Evolutionary conservation across 2,888 invertebrate species (phyloP).

Genomic region (Hyposoter dolosus): DNA sequence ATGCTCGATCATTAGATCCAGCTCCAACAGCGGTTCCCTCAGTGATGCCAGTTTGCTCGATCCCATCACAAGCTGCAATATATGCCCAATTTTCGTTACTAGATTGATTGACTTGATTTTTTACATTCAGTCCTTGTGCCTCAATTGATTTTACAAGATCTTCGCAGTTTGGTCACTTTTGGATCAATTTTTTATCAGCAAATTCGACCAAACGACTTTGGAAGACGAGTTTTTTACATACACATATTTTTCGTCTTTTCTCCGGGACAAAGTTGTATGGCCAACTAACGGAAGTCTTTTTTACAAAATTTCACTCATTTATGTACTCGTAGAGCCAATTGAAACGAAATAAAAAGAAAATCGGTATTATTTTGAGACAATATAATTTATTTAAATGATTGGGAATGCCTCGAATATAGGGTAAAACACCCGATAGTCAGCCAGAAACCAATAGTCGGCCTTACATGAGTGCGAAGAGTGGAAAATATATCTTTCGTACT

Average conservation of each 20-base stretch:
- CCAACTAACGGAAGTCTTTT: neutral
- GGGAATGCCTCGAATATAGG: slow-evolving; percentile 4
- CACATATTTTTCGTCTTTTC: neutral
- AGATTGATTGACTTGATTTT: no score
- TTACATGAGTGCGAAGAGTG: no score
- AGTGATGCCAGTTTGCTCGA: slow-evolving; percentile 85
- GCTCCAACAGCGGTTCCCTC: slow-evolving; percentile 85
- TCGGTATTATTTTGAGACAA: neutral
- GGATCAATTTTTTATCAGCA: neutral
- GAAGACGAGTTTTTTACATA: neutral
- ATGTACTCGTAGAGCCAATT: neutral
- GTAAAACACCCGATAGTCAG: no score
- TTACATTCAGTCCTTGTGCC: neutral
- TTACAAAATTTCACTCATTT: neutral
- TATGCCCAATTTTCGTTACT: neutral
- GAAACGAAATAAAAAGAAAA: neutral
- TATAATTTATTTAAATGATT: neutral
- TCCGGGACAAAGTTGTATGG: neutral
- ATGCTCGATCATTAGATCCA: slow-evolving; percentile 83
- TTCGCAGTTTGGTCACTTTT: neutral
- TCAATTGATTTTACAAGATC: neutral
- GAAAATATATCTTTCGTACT: no score
- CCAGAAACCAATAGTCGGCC: no score
- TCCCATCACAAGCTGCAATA: slow-evolving; percentile 85
- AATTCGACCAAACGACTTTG: neutral